Percentiles rank a stretch among this genome's conserved stretches.
Conservation (phyloP, 2,888 invertebrate species). For the Halocaridina rubra region DNA sequence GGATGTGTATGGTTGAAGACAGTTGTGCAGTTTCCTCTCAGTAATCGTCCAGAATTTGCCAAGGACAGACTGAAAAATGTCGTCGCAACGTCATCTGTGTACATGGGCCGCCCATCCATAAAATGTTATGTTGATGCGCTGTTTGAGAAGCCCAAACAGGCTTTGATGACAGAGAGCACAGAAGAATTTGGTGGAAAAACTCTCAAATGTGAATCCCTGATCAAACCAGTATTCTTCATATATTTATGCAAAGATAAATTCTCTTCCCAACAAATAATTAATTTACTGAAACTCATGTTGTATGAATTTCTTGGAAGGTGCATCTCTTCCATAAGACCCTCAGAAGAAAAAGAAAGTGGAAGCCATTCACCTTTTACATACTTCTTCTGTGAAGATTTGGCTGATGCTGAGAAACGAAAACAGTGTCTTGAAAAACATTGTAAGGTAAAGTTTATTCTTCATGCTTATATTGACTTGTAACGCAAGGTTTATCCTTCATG, state of each 20-base stretch:
- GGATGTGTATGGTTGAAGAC: slow-evolving; percentile 50
- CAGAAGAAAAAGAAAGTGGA: background rate
- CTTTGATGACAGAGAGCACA: background rate
- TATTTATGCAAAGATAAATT: background rate
- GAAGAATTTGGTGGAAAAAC: background rate
- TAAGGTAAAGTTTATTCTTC: background rate
- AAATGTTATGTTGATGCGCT: slow-evolving; percentile 26
- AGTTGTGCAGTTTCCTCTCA: slow-evolving; percentile 12
- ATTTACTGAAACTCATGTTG: background rate
- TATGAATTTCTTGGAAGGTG: background rate
- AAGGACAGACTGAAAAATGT: slow-evolving; percentile 6
- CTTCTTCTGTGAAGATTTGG: background rate
- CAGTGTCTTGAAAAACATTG: background rate
- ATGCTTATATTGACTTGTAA: background rate
- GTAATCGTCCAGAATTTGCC: slow-evolving; percentile 34
- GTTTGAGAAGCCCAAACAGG: background rate
- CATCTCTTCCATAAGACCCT: background rate
- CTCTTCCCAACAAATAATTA: background rate
- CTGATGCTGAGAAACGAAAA: background rate
- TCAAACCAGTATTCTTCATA: background rate
- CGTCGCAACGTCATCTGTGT: slow-evolving; percentile 38
- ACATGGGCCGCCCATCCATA: slow-evolving; percentile 36
- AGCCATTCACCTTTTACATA: background rate
- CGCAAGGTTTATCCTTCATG: background rate
- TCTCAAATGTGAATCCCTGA: background rate